Conservation (phyloP, 1,140 invertebrate species). For the Drosophila equinoxialis region DNA sequence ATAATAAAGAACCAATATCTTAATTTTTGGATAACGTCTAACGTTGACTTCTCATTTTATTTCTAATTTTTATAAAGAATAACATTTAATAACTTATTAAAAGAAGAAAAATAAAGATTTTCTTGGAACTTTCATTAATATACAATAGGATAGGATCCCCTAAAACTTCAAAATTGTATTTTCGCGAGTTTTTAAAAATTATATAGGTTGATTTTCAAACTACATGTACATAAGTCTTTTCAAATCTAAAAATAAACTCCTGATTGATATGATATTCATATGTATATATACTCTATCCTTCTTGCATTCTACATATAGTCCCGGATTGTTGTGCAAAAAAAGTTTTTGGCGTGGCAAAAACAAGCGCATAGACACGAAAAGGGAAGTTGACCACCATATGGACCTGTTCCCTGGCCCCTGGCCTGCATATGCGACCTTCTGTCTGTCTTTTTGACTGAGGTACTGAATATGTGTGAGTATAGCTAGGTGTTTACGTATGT, state of each 20-base stretch:
- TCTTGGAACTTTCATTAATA: too few relatives aligned
- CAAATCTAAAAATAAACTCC: neutral
- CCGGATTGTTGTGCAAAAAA: constrained; percentile 35
- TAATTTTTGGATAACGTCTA: too few relatives aligned
- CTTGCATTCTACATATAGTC: constrained; percentile 14
- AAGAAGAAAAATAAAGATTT: too few relatives aligned
- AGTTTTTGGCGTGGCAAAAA: constrained; percentile 54
- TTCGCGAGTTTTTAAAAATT: too few relatives aligned
- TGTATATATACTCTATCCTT: neutral
- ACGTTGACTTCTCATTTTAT: too few relatives aligned
- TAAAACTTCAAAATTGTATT: too few relatives aligned
- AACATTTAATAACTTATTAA: too few relatives aligned
- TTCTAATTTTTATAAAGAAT: too few relatives aligned
- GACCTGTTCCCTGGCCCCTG: constrained; percentile 15
- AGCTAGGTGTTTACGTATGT: neutral
- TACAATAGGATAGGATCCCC: too few relatives aligned
- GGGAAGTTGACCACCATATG: constrained; percentile 65
- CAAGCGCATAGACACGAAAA: constrained; percentile 65
- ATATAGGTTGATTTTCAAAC: too few relatives aligned
- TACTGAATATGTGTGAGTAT: constrained; percentile 8
- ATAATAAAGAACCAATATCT: too few relatives aligned
- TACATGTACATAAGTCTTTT: too few relatives aligned
- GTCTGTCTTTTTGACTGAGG: constrained; percentile 42
- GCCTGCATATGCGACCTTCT: constrained; percentile 47
- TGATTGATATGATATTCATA: neutral